Evolutionary conservation across 2,888 invertebrate species (phyloP).

Genomic region (Drosophila mimica): DNA sequence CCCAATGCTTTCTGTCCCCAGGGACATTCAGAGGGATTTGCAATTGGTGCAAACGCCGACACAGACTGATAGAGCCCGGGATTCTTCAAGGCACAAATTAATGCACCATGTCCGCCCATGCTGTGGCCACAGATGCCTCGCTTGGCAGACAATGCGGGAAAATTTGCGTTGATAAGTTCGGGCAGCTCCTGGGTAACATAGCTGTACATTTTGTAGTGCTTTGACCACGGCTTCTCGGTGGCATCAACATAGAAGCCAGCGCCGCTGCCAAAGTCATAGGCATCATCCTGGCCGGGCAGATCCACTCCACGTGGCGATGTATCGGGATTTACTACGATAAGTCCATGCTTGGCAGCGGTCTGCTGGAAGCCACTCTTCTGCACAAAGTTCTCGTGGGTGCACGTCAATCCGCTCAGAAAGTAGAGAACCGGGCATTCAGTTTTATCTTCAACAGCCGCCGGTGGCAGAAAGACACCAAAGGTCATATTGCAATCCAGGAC

Average conservation of each 20-base stretch:
- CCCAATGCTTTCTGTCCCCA: conserved; percentile 96
- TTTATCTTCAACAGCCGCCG: conserved; percentile 86
- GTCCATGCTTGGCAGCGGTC: conserved; percentile 93
- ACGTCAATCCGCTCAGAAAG: conserved; percentile 96
- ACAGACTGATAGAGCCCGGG: conserved; percentile 94
- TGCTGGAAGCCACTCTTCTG: conserved; percentile 97
- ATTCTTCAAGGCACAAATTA: conserved; percentile 95
- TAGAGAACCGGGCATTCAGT: conserved; percentile 92
- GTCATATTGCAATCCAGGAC: conserved; percentile 95
- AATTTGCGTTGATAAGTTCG: conserved; percentile 90
- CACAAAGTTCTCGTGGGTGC: conserved; percentile 97
- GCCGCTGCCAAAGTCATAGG: conserved; percentile 97
- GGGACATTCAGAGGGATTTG: conserved; percentile 92
- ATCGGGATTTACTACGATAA: conserved; percentile 97
- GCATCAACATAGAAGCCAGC: conserved; percentile 99
- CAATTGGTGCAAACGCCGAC: conserved; percentile 98
- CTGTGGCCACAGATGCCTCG: conserved; percentile 95
- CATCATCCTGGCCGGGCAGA: conserved; percentile 95
- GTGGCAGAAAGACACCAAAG: conserved; percentile 96
- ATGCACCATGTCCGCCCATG: conserved; percentile 99
- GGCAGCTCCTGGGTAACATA: conserved; percentile 96
- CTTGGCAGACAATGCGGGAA: conserved; percentile 87
- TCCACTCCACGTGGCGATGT: conserved; percentile 97
- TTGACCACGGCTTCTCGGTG: conserved; percentile 94
- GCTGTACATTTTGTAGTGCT: conserved; percentile 97